These are phyloP conservation scores for Orcinus orca DNA, from an alignment of 2,113 vertebrate genomes.

Conservation along the genomic window DNA sequence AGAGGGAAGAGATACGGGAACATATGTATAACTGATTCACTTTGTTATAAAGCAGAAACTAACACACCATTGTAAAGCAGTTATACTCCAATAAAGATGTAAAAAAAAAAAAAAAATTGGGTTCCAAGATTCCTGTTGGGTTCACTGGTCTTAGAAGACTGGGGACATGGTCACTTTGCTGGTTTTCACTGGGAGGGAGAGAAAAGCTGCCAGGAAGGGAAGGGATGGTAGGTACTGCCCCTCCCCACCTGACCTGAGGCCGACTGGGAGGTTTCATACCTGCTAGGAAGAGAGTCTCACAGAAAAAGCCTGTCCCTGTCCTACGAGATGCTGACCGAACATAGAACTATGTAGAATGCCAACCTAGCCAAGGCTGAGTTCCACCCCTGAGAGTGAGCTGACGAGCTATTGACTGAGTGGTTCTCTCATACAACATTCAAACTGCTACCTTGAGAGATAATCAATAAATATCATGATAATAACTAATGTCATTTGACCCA, in stretches of 20 bases:
- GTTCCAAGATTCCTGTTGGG: not conserved
- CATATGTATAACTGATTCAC: no score
- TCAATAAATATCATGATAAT: no score
- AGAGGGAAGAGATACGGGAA: no score
- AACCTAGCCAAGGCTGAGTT: not conserved
- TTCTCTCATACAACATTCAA: not conserved
- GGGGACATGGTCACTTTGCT: not conserved
- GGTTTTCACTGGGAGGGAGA: not conserved
- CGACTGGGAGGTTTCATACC: not conserved
- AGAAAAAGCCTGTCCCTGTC: not conserved
- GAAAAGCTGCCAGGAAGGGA: not conserved
- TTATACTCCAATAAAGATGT: no score
- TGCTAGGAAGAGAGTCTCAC: no score
- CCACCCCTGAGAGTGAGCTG: not conserved
- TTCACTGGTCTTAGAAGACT: not conserved
- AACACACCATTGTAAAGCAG: no score
- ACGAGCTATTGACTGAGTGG: not conserved
- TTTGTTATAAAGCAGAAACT: no score
- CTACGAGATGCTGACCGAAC: not conserved
- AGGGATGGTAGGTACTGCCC: no score
- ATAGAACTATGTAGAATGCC: no score
- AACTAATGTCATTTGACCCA: not conserved
- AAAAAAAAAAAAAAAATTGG: no score
- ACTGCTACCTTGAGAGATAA: not conserved
- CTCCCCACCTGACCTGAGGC: not conserved